Conservation (phyloP, 2,113 vertebrate species). For the Rhinichthys klamathensis region DNA sequence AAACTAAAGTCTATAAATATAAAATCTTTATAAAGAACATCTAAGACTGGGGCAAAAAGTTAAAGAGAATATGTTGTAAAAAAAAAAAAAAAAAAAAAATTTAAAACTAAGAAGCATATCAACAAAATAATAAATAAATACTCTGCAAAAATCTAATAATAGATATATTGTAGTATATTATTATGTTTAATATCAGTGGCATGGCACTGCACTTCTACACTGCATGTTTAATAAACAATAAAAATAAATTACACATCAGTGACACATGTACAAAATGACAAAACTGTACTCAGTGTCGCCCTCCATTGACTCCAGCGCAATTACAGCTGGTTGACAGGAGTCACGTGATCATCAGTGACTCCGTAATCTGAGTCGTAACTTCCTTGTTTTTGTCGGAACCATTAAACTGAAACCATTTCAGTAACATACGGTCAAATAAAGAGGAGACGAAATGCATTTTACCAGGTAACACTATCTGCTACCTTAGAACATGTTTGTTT, state of each 20-base stretch:
- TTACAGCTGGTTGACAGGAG: neutral
- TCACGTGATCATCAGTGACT: constrained; percentile 55
- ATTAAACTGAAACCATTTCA: constrained; percentile 34
- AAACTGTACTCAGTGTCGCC: neutral
- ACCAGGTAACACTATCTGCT: constrained; percentile 11
- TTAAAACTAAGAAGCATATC: no score
- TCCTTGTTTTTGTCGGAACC: constrained; percentile 38
- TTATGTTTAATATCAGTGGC: neutral
- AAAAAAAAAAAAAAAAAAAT: no score
- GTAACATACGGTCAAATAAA: constrained; percentile 15
- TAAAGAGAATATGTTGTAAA: no score
- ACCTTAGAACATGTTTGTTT: neutral
- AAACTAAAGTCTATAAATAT: no score
- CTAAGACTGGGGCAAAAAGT: no score
- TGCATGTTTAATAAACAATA: neutral
- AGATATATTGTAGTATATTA: no score
- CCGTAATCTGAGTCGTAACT: constrained; percentile 1
- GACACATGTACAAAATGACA: neutral
- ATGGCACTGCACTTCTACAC: no score
- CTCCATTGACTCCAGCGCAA: neutral
- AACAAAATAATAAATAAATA: no score
- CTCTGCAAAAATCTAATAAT: no score
- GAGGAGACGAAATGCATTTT: constrained; percentile 25
- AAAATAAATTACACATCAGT: neutral
- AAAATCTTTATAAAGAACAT: no score